Evolutionary conservation across 2,888 invertebrate genomes (phyloP).

Genomic region (Lutraria lutraria): DNA sequence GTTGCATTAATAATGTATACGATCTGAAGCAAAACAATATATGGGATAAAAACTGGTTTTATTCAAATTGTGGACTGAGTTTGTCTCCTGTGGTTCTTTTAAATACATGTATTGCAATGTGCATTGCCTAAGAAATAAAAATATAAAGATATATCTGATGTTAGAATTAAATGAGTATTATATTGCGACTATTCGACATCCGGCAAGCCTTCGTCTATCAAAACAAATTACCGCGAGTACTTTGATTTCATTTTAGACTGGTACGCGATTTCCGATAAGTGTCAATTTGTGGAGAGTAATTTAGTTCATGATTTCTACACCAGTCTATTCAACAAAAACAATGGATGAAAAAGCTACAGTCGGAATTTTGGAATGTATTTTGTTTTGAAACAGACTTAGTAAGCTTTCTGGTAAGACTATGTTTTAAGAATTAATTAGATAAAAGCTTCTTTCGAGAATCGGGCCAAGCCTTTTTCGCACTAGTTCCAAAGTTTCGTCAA

Average conservation of each 20-base stretch:
- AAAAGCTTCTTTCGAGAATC: neutral
- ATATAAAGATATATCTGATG: too few relatives aligned
- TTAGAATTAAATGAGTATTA: too few relatives aligned
- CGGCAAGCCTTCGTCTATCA: neutral
- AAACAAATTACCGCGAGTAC: neutral
- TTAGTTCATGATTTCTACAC: neutral
- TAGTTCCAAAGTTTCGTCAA: neutral
- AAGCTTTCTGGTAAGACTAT: neutral
- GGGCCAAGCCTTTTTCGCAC: neutral
- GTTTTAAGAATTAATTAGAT: neutral
- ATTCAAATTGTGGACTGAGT: too few relatives aligned
- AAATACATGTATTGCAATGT: too few relatives aligned
- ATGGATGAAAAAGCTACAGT: slow-evolving; percentile 24
- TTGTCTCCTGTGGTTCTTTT: too few relatives aligned
- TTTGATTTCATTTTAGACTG: neutral
- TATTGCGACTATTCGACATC: too few relatives aligned
- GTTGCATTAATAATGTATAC: too few relatives aligned
- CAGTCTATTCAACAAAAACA: slow-evolving; percentile 33
- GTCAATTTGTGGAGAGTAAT: neutral
- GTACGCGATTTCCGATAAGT: neutral
- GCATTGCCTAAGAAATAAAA: too few relatives aligned
- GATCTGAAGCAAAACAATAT: too few relatives aligned
- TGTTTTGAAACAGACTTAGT: slow-evolving; percentile 1
- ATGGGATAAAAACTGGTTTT: too few relatives aligned
- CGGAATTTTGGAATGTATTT: slow-evolving; percentile 19